phyloP scores from a whole-genome alignment of 2,888 invertebrate species.

The Eucera pruinosa region DNA sequence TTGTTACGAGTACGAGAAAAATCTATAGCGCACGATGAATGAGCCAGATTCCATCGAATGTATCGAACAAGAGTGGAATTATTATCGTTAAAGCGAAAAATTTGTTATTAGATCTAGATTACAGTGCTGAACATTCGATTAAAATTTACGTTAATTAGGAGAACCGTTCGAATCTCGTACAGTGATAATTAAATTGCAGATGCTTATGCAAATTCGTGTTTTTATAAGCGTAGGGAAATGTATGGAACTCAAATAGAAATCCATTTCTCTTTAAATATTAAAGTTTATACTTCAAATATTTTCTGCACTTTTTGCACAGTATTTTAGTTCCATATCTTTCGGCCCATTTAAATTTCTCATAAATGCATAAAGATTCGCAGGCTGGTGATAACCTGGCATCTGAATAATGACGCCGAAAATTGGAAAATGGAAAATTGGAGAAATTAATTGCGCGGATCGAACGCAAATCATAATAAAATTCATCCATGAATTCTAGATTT shows the following conservation, averaged over 20 bases:
- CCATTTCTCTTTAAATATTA: no score
- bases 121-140: slow-evolving; percentile 9
- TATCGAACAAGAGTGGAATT: not conserved
- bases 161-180: not conserved
- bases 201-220: no score
- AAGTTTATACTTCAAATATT: no score
- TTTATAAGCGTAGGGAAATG: no score
- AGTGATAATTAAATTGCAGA: no score
- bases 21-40: not conserved
- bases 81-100: slow-evolving; percentile 12
- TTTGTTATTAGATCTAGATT: slow-evolving; percentile 15
- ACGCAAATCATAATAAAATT: slow-evolving; percentile 7
- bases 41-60: slow-evolving; percentile 2
- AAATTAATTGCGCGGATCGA: slow-evolving; percentile 45
- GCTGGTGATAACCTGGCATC: not conserved
- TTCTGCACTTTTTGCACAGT: no score
- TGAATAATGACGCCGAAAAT: not conserved
- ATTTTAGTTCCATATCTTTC: no score
- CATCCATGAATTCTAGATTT: slow-evolving; percentile 31
- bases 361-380: no score
- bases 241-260: no score
- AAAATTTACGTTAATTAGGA: slow-evolving; percentile 22
- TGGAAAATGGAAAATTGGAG: slow-evolving; percentile 8
- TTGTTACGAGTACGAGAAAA: slow-evolving; percentile 1
- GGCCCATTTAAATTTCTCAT: no score